Base-by-base conservation (phyloP, 2,113 vertebrate species). In the Limnothrissa miodon region DNA sequence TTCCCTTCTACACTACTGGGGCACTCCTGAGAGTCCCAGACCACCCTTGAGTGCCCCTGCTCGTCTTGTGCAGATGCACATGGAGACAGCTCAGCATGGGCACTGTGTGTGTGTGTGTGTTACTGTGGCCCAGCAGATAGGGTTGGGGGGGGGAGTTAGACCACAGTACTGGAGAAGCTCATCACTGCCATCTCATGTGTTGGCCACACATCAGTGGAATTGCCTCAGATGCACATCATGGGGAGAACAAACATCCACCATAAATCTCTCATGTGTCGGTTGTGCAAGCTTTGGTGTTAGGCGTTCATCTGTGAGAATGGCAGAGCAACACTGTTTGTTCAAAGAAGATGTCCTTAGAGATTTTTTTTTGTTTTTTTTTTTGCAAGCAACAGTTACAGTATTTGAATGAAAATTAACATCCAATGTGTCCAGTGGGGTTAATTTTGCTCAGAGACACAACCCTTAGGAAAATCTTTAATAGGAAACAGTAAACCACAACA, bases 321-420 rank as follows among this genome's bases (percentile, higher is more conserved):
- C 33, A 29, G 29, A 74, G 66, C 11, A 29, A 36, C 66, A 36
- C 66, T 39, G 11, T 74, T 70, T 74, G 10, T 17, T 10, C 66
- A 4, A 4, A 15, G 33, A 2, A 4, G 62, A 70, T 70, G 62
- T 70, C 62, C 29, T 33, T 29, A 4, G 8, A 13, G 17, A 7
- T 59, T 59, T 25, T 4, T 33, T 19, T 74, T 13, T 74, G 17
- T 17, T 36, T 19, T 33, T 39, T 0, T 74, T 10, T 23, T 4
- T 74, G 66, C 11, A 74, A 11, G 66, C 29, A 36, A 74, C 29
- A 36, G 66, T 74, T 74, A 74, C 66, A 36, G 66, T 36, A 39
- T 74, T 74, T 74, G n/a, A n/a, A 66, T 74, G 59, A 8, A 66
- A 66, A 66, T 74, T 74, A 17, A 74, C 66, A 74, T 33, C 66